Evolutionary conservation across 2,888 invertebrate genomes (phyloP).

Genomic region (Phyllotreta cruciferae): DNA sequence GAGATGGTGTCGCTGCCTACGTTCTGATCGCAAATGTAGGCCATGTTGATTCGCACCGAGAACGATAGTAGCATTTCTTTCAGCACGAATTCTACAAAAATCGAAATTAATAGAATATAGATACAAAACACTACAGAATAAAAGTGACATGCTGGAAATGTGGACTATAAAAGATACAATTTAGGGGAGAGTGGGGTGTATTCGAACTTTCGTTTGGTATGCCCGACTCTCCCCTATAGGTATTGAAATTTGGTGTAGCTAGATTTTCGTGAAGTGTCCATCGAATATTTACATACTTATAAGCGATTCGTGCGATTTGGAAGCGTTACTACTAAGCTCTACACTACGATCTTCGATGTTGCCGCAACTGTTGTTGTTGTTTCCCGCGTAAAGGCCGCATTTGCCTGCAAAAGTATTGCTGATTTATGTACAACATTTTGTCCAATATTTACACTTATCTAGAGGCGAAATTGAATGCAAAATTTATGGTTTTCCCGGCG

Average conservation of each 20-base stretch:
- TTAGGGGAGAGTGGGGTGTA: not conserved
- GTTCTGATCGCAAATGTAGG: constrained; percentile 79
- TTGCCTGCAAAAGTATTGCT: constrained; percentile 49
- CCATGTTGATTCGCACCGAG: constrained; percentile 78
- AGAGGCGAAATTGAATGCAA: too few species aligned
- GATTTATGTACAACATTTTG: constrained; percentile 8
- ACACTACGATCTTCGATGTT: constrained; percentile 40
- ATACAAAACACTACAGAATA: constrained; percentile 1
- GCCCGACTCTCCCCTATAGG: too few species aligned
- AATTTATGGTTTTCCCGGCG: too few species aligned
- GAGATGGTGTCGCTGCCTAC: constrained; percentile 83
- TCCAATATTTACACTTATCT: too few species aligned
- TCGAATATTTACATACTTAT: constrained; percentile 39
- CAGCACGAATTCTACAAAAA: constrained; percentile 64
- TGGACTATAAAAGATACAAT: too few species aligned
- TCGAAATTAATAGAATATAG: constrained; percentile 18
- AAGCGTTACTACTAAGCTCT: constrained; percentile 37
- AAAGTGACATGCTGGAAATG: too few species aligned
- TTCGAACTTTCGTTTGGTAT: too few species aligned
- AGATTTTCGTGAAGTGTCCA: too few species aligned
- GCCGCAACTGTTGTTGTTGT: constrained; percentile 49
- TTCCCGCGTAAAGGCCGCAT: constrained; percentile 55
- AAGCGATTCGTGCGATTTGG: constrained; percentile 35
- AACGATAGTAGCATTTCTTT: constrained; percentile 79
- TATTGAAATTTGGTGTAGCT: too few species aligned